These are phyloP conservation scores for Gymnobelideus leadbeateri DNA, from an alignment of 2,113 vertebrate species.

Conservation along the genomic window DNA sequence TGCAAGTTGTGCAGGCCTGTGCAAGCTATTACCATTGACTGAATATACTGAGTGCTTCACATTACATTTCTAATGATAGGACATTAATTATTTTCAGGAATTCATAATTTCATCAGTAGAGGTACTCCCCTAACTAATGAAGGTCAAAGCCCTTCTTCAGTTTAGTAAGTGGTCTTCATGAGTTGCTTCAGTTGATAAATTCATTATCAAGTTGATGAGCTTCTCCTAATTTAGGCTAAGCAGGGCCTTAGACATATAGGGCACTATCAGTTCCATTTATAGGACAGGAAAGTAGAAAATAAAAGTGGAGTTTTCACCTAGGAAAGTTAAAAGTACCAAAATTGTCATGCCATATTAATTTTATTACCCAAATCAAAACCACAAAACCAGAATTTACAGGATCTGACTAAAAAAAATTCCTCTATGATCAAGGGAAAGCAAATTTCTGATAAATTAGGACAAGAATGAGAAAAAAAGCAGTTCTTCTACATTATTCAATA, in stretches of 20 bases:
- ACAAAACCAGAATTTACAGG: conserved; percentile 44
- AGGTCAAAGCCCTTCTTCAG: neutral
- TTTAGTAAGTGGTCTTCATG: neutral
- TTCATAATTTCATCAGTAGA: neutral
- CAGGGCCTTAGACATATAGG: neutral
- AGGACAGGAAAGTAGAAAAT: conserved; percentile 43
- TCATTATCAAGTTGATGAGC: neutral
- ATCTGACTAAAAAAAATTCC: conserved; percentile 55
- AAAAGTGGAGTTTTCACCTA: conserved; percentile 17
- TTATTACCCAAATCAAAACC: conserved; percentile 34
- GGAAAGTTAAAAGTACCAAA: conserved; percentile 49
- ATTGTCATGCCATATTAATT: conserved; percentile 38
- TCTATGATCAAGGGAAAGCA: conserved; percentile 58
- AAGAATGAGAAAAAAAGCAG: conserved; percentile 57
- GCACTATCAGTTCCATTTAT: neutral
- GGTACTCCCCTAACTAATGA: neutral
- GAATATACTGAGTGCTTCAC: conserved; percentile 48
- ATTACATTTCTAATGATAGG: conserved; percentile 10
- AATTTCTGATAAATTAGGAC: conserved; percentile 62
- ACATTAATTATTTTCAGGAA: neutral
- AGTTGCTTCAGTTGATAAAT: neutral
- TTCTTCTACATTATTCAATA: conserved; percentile 67
- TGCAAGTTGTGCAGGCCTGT: no score
- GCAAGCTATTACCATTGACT: conserved; percentile 22
- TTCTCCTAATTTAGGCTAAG: neutral